These are phyloP conservation scores for Drosophila kohkoa DNA, from an alignment of 1,140 invertebrate genomes.

Conservation along the genomic window DNA sequence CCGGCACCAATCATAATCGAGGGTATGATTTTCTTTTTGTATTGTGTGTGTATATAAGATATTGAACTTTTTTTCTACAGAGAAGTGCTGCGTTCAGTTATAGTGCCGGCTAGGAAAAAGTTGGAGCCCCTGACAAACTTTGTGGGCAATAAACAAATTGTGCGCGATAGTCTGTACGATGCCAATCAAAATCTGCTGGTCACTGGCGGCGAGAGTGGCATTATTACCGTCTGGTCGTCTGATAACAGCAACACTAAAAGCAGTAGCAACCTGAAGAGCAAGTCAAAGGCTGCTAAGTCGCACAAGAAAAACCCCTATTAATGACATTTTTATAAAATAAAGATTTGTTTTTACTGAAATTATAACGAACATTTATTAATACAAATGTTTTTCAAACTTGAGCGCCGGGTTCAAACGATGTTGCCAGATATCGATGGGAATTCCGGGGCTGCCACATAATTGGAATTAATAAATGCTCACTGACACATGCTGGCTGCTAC, in stretches of 20 bases:
- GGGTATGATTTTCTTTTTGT: constrained; percentile 61
- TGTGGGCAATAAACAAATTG: constrained; percentile 88
- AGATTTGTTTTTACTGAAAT: constrained; percentile 9
- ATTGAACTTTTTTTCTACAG: constrained; percentile 57
- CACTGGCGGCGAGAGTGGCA: constrained; percentile 89
- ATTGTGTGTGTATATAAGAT: no score
- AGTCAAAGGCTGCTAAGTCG: constrained; percentile 47
- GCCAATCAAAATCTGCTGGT: constrained; percentile 86
- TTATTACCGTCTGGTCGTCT: constrained; percentile 87
- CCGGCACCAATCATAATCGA: constrained; percentile 87
- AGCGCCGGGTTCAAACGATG: neutral
- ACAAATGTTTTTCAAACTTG: neutral
- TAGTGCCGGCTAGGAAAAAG: constrained; percentile 84
- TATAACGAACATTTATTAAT: neutral
- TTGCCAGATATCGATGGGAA: neutral
- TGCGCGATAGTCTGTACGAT: constrained; percentile 88
- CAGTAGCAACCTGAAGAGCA: constrained; percentile 50
- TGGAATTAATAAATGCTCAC: neutral
- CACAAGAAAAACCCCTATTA: constrained; percentile 60
- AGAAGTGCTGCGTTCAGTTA: constrained; percentile 87
- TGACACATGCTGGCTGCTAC: constrained; percentile 13
- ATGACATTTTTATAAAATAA: constrained; percentile 25
- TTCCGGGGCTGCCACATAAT: constrained; percentile 12
- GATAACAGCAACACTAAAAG: constrained; percentile 10
- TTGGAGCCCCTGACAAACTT: constrained; percentile 86